Evolutionary conservation across 2,113 vertebrate genomes (phyloP), one percentile per base, ranked within the genome.

Genomic region (Pachypanchax playfairii): DNA sequence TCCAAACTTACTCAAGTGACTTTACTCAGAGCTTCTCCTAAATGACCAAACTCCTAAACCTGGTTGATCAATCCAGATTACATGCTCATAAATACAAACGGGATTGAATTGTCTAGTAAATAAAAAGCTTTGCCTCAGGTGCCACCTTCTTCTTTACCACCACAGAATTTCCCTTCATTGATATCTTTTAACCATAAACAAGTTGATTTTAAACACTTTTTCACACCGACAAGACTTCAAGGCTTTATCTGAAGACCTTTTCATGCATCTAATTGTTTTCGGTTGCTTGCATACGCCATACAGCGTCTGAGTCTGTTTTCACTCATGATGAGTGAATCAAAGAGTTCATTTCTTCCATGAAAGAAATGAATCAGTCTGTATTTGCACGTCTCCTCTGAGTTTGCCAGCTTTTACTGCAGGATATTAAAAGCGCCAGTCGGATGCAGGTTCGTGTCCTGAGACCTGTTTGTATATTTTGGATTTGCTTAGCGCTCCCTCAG

Each of bases 381-480:
- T 43, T 57, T 58, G 58, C 46, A 43, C 18, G 31, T 53, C 35
- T 52, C 44, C 20, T 65, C 51, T 65, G 81, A 87, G 84, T 89
- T 76, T 75, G 89, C 89, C 84, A 85, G 89, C 90, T 89, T 85
- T 91, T 79, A 87, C 85, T 85, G 53, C 83, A 78, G 83, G 75
- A 80, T 84, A 83, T 81, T 80, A 70, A 81, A 76, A 77, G 50
- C 35, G 42, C 56, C 65, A 51, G 70, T 22, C 26, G 51, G 75
- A 70, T n/a, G 43, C 63, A 43, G 63, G 55, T 77, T 82, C 55
- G 44, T 57, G 62, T 68, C 61, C 64, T 9, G 17, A 20, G 57
- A 50, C 87, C 88, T 85, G 89, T 90, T 93, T 92, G 38, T 91
- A 88, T 89, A 85, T 82, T 88, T 92, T 85, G 78, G 87, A 83